Evolutionary conservation across 1,140 invertebrate species (phyloP).

Genomic region (Zaprionus taronus): DNA sequence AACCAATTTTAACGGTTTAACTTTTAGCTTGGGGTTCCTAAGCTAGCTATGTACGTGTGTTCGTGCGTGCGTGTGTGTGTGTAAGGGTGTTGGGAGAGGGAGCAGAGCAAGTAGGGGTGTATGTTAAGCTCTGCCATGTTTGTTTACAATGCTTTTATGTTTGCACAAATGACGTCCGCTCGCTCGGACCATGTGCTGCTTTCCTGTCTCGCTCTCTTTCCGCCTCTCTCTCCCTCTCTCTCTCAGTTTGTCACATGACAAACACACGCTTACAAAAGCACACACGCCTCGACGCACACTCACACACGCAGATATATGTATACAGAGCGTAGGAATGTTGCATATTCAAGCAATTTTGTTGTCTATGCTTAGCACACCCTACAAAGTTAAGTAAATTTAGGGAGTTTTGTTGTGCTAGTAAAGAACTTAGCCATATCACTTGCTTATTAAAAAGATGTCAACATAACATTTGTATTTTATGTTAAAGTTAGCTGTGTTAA

Average conservation of each 20-base stretch:
- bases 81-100: neutral
- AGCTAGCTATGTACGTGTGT: neutral
- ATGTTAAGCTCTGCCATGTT: slow-evolving; percentile 72
- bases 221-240: neutral
- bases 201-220: neutral
- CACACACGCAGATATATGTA: neutral
- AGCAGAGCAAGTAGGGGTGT: slow-evolving; percentile 9
- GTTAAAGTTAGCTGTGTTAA: too few species aligned
- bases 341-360: slow-evolving; percentile 28
- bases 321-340: slow-evolving; percentile 28
- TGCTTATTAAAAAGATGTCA: neutral
- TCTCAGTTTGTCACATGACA: slow-evolving; percentile 1
- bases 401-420: neutral
- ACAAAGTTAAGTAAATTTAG: neutral
- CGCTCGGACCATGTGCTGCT: slow-evolving; percentile 29
- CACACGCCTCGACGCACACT: slow-evolving; percentile 5
- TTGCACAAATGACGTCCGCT: slow-evolving; percentile 72
- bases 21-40: slow-evolving; percentile 58
- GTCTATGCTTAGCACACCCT: slow-evolving; percentile 26
- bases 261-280: slow-evolving; percentile 6
- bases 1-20: slow-evolving; percentile 81
- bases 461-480: neutral
- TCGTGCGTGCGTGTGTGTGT: neutral
- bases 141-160: slow-evolving; percentile 82
- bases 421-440: neutral